These are phyloP conservation scores for Helicoverpa assulta DNA, from an alignment of 2,888 invertebrate species.

Conservation along the genomic window DNA sequence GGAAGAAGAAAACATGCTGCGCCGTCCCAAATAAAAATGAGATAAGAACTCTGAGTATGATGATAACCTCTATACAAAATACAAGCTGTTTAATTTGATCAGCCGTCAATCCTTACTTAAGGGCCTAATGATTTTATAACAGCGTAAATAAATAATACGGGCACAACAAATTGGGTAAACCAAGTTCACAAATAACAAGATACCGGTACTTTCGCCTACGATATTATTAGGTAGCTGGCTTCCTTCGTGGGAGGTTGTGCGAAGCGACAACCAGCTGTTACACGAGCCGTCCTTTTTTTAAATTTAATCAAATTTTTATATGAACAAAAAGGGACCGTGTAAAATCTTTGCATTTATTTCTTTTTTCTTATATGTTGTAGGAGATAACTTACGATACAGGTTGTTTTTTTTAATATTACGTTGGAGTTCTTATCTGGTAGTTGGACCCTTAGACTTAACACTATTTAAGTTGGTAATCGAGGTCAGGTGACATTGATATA, in stretches of 20 bases:
- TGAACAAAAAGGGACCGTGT: slow-evolving; percentile 16
- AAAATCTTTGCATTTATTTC: slow-evolving; percentile 31
- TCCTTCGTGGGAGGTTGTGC: slow-evolving; percentile 39
- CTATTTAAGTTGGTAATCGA: neutral
- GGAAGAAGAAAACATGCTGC: too few species aligned
- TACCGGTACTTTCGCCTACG: slow-evolving; percentile 24
- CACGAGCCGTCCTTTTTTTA: slow-evolving; percentile 39
- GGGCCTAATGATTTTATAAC: slow-evolving; percentile 21
- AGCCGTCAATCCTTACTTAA: neutral
- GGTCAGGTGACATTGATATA: too few species aligned
- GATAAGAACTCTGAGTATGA: too few species aligned
- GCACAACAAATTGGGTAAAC: slow-evolving; percentile 19
- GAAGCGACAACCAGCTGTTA: slow-evolving; percentile 49
- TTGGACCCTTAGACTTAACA: neutral
- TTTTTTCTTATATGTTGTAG: slow-evolving; percentile 8
- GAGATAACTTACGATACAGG: neutral
- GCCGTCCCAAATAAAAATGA: too few species aligned
- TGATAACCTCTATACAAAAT: too few species aligned
- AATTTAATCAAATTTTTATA: slow-evolving; percentile 56
- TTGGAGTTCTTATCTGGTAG: neutral
- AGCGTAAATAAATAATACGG: slow-evolving; percentile 17
- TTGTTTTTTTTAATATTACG: neutral
- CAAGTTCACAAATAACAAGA: slow-evolving; percentile 46
- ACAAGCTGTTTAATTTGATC: neutral
- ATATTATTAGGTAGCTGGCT: slow-evolving; percentile 39